Conservation (phyloP, 2,888 invertebrate species). For the Osmoderma eremita region DNA sequence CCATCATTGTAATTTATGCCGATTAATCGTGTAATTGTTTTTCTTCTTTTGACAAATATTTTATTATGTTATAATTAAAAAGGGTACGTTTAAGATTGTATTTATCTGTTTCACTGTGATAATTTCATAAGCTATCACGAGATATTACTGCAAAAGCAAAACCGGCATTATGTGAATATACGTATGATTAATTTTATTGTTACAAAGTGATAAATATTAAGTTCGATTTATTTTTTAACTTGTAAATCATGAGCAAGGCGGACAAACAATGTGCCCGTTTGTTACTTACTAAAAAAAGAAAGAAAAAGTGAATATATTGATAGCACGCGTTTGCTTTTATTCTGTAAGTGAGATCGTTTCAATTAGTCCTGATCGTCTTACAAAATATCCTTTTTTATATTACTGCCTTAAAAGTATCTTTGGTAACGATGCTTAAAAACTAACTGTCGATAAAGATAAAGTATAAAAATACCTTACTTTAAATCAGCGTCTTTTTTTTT, state of each 20-base stretch:
- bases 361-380: background rate
- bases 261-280: conserved; percentile 49
- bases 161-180: conserved; percentile 57
- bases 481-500: too few species aligned
- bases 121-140: conserved; percentile 35
- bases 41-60: background rate
- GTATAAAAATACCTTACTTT: background rate
- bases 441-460: background rate
- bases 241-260: conserved; percentile 50
- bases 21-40: conserved; percentile 21
- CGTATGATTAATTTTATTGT: conserved; percentile 56
- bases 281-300: conserved; percentile 53
- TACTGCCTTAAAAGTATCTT: background rate
- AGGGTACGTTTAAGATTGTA: background rate
- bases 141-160: conserved; percentile 39
- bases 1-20: conserved; percentile 22
- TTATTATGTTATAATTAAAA: conserved; percentile 4
- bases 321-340: conserved; percentile 52
- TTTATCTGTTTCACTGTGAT: conserved; percentile 40
- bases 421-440: conserved; percentile 12
- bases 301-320: conserved; percentile 47
- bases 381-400: background rate
- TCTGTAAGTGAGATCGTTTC: conserved; percentile 59
- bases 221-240: conserved; percentile 54
- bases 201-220: conserved; percentile 60